Base-by-base conservation (phyloP, 1,140 invertebrate genomes). In the Heliconius melpomene region DNA sequence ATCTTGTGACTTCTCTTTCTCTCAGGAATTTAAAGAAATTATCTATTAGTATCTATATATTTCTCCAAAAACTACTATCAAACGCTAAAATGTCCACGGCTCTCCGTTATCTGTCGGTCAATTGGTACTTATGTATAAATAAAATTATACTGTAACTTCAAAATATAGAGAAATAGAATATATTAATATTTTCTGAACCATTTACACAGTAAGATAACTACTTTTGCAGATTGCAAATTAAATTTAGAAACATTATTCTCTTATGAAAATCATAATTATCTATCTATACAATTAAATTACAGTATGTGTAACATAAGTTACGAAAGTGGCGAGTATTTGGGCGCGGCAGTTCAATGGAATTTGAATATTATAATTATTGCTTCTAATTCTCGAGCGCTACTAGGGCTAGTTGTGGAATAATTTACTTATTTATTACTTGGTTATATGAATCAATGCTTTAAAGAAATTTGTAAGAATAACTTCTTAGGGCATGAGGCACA, bases 291-390 rank as follows among this genome's bases (percentile, higher is more conserved):
- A 66, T 66, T 26, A 66, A 66, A 66, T 66, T 66, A 66, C 3
- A 66, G 60, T 66, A 66, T 29, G 60, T 66, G 60, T 66, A 66
- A 66, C 60, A 16, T 66, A 26, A 26, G 23, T 66, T 66, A 29
- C 60, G 60, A 66, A 66, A 66, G 60, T 29, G 60, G 26, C 60
- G 23, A 66, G 60, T 66, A 66, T 66, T 66, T 29, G 26, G 60
- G 60, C 60, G 60, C 23, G 74, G 23, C 52, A 7, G 57, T 76
- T 76, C 36, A 76, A 40, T 40, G 32, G 26, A n/a, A n/a, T 60
- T 60, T 66, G 60, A 66, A 75, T 60, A 26, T 66, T 66, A 66
- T 66, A 66, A 29, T 66, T 66, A 66, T 29, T 29, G 13, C 60
- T 66, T 66, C 60, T 66, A 66, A 66, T 66, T 66, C 60, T 66